Evolutionary conservation across 2,888 invertebrate species (phyloP), one percentile per base, ranked within the genome.

Genomic region (Iphiclides podalirius): DNA sequence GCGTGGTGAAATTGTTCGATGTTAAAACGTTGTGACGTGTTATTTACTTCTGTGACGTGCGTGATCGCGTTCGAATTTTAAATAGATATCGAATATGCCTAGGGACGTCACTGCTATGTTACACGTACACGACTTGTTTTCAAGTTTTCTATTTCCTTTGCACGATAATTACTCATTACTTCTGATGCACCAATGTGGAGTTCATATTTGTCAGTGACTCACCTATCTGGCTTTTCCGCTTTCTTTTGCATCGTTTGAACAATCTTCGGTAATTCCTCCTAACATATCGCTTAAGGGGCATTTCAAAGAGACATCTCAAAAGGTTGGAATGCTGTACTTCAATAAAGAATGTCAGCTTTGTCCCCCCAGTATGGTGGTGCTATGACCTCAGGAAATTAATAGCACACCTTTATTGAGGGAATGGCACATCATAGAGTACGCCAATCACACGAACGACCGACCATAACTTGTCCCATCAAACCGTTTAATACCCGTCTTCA

Each of bases 21-120:
- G 66, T 67, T 78, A 73, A 82, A 75, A 73, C 70, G 72, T 75
- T 73, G 75, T 83, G 83, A 83, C 80, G 74, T 82, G 74, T 76
- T 75, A 72, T 72, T 69, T 61, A 66, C 67, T 72, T 73, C 75
- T 79, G 72, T 84, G 85, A 85, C 79, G 75, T 70, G 63, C 66
- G 66, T 79, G 66, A 67, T 70, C 55, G 58, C 39, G 56, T 74
- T 66, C 67, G 64, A 72, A 72, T 79, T 52, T 53, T 60, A 61
- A 65, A 60, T 50, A 59, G 47, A 11, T 51, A 59, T 58, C 51
- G 38, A 56, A 60, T 59, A 31, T 44, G 38, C 47, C 42, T 15
- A 2, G 6, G 11, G 11, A n/a, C 16, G 34, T 34, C 33, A 13
- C 6, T n/a, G 4, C 9, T 4, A 23, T 9, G 6, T n/a, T 7